Evolutionary conservation across 1,140 invertebrate genomes (phyloP).

Genomic region (Laupala kohalensis): DNA sequence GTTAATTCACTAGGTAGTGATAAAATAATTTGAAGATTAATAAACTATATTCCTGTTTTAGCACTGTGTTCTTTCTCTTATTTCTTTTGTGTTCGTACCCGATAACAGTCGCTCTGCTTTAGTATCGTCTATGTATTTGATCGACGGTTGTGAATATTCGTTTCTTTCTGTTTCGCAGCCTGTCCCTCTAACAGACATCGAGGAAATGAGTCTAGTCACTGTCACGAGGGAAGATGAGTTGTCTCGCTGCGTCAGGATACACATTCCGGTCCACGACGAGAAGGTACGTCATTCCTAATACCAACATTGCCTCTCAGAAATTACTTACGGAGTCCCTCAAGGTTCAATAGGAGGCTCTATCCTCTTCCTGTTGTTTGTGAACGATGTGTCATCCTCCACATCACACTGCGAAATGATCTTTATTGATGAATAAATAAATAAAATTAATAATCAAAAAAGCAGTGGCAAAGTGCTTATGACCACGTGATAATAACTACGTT

Average conservation of each 20-base stretch:
- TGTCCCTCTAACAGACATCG: slow-evolving; percentile 61
- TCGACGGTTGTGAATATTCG: neutral
- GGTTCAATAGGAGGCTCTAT: no score
- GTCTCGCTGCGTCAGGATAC: slow-evolving; percentile 37
- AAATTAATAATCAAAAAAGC: no score
- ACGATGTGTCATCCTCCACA: no score
- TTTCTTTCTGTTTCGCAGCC: slow-evolving; percentile 48
- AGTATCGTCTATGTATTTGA: neutral
- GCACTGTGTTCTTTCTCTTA: neutral
- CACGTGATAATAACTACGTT: no score
- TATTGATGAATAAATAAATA: no score
- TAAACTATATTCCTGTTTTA: neutral
- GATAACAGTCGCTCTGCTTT: neutral
- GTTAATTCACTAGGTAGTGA: neutral
- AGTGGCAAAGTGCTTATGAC: no score
- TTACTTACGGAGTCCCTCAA: no score
- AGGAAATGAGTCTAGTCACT: slow-evolving; percentile 56
- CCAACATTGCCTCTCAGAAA: no score
- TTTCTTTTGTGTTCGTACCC: neutral
- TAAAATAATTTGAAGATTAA: slow-evolving; percentile 1
- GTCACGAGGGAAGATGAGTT: slow-evolving; percentile 61
- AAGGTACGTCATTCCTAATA: no score
- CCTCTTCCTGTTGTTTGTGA: no score
- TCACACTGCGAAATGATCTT: no score
- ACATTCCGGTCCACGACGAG: slow-evolving; percentile 24